Evolutionary conservation across 2,113 vertebrate species (phyloP).

Genomic region (Podarcis raffonei): DNA sequence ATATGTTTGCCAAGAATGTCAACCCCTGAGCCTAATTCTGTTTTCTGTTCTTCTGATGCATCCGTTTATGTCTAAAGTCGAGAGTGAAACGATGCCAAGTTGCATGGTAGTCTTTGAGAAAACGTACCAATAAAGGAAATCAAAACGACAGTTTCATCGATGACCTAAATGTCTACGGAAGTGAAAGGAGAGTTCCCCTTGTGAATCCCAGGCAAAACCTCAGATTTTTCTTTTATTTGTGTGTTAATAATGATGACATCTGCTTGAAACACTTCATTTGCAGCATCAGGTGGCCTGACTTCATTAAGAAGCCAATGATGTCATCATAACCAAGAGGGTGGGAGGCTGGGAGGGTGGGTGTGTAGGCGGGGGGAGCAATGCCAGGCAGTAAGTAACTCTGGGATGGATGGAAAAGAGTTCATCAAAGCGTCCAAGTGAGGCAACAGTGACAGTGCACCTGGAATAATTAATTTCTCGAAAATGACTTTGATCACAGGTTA

Average conservation of each 20-base stretch:
- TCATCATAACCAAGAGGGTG: slow-evolving; percentile 20
- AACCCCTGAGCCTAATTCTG: neutral
- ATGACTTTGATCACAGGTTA: slow-evolving; percentile 72
- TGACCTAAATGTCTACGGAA: neutral
- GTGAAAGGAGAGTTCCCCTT: neutral
- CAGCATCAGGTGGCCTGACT: neutral
- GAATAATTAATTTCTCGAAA: slow-evolving; percentile 74
- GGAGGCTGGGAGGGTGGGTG: too few relatives aligned
- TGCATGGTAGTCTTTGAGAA: neutral
- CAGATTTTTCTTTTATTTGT: too few relatives aligned
- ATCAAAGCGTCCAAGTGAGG: slow-evolving; percentile 25
- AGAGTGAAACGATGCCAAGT: neutral
- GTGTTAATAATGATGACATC: neutral
- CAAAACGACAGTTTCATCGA: neutral
- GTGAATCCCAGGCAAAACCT: neutral
- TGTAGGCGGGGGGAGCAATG: neutral
- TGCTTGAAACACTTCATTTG: neutral
- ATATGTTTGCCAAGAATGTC: neutral
- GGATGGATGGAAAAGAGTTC: neutral
- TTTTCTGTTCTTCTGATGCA: neutral
- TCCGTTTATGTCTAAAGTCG: neutral
- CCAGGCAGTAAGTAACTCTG: neutral
- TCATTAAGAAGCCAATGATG: slow-evolving; percentile 43
- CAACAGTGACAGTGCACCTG: slow-evolving; percentile 37
- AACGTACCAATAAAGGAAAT: neutral